Conservation (phyloP, 1,140 invertebrate genomes). For the Chelonus insularis region DNA sequence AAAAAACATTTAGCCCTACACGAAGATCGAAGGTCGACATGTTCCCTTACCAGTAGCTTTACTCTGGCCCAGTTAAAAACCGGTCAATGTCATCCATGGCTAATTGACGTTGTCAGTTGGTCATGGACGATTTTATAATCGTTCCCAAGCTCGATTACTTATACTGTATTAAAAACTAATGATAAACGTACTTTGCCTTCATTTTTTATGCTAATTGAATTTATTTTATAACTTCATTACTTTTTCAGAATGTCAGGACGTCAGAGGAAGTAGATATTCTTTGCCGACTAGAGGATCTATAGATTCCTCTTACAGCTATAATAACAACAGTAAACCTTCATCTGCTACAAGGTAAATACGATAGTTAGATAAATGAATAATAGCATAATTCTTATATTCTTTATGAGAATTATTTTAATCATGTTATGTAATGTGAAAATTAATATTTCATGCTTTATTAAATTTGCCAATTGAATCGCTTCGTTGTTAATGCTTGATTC, state of each 20-base stretch:
- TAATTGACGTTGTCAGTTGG: background rate
- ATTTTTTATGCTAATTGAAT: no score
- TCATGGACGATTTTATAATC: background rate
- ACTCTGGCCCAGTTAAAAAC: conserved; percentile 32
- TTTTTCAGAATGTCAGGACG: conserved; percentile 45
- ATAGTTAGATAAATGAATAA: no score
- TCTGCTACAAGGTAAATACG: conserved; percentile 24
- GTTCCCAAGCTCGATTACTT: background rate
- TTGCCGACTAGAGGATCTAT: conserved; percentile 34
- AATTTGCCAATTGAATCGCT: no score
- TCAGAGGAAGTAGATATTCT: conserved; percentile 41
- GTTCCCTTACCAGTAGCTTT: conserved; percentile 34
- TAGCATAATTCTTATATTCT: no score
- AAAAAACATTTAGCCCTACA: no score
- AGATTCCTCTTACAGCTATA: conserved; percentile 33
- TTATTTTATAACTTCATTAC: no score
- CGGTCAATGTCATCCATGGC: conserved; percentile 42
- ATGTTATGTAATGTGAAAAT: no score
- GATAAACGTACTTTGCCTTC: no score
- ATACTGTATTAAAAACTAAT: no score
- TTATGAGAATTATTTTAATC: no score
- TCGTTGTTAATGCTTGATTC: no score
- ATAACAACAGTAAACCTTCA: conserved; percentile 35
- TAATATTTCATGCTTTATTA: no score
- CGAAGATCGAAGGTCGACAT: conserved; percentile 30